These are phyloP conservation scores for Globia sparganii DNA, from an alignment of 2,888 invertebrate species.

Conservation along the genomic window DNA sequence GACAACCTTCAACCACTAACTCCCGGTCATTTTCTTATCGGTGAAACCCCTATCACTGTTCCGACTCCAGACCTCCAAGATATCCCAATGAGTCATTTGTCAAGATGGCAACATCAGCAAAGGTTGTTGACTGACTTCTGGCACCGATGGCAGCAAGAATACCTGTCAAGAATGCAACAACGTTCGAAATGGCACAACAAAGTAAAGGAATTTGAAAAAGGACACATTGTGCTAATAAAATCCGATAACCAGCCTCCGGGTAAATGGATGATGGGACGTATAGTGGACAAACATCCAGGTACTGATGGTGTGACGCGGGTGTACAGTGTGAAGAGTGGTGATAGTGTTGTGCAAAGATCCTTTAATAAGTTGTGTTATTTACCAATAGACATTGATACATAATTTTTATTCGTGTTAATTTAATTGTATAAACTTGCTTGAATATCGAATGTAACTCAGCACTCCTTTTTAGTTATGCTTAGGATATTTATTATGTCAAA, in stretches of 20 bases:
- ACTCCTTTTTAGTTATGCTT: neutral
- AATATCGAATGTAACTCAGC: neutral
- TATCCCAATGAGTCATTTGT: constrained; percentile 35
- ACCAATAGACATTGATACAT: constrained; percentile 32
- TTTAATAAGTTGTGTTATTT: constrained; percentile 56
- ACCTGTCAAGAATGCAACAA: constrained; percentile 55
- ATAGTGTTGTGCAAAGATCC: constrained; percentile 43
- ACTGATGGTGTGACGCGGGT: constrained; percentile 58
- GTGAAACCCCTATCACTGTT: constrained; percentile 49
- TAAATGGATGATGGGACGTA: constrained; percentile 60
- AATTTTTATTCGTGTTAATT: neutral
- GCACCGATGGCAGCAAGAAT: constrained; percentile 60
- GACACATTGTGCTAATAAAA: constrained; percentile 64
- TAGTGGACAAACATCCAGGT: constrained; percentile 59
- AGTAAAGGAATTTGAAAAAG: constrained; percentile 49
- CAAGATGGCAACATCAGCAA: constrained; percentile 63
- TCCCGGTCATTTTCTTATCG: constrained; percentile 65
- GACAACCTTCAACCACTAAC: constrained; percentile 48
- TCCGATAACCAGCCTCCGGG: constrained; percentile 57
- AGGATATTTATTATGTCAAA: neutral
- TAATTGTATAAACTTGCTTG: too few species aligned
- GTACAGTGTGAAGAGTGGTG: constrained; percentile 56
- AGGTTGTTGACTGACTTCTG: constrained; percentile 61
- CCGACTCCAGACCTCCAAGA: constrained; percentile 42
- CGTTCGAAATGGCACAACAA: constrained; percentile 57